Percentiles rank a stretch among this genome's conserved stretches.
These are phyloP conservation scores for Eidolon dupreanum DNA, from an alignment of 2,797 vertebrate species.

Conservation along the genomic window DNA sequence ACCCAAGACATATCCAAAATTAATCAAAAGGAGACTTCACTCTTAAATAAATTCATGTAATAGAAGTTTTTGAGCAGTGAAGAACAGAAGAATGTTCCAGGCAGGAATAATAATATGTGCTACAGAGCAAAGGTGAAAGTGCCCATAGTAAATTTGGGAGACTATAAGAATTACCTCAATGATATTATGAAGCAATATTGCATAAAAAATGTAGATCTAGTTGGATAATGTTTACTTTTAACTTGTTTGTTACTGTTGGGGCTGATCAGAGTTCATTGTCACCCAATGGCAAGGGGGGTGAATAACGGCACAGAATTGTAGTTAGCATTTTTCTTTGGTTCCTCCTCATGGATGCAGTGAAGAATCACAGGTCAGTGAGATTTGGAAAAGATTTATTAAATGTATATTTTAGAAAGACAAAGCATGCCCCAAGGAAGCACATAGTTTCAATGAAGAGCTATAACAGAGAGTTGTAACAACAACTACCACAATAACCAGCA, in stretches of 20 bases:
- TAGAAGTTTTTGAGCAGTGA: not conserved
- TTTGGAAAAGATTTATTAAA: too few species aligned
- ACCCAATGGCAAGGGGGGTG: too few species aligned
- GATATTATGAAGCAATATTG: not conserved
- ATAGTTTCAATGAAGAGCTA: too few species aligned
- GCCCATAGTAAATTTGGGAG: not conserved
- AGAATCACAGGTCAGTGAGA: too few species aligned
- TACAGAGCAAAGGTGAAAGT: not conserved
- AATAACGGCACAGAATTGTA: too few species aligned
- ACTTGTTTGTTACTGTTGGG: not conserved
- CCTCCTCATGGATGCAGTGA: too few species aligned
- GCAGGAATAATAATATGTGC: not conserved
- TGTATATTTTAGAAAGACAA: too few species aligned
- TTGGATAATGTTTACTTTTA: not conserved
- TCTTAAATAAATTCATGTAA: not conserved
- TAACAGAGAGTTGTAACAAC: too few species aligned
- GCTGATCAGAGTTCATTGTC: too few species aligned
- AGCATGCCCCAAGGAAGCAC: too few species aligned
- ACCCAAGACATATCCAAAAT: not conserved
- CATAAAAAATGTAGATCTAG: not conserved
- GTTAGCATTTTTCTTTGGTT: too few species aligned
- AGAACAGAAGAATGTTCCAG: not conserved
- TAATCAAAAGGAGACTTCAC: not conserved
- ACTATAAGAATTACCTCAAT: not conserved
- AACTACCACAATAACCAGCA: too few species aligned